phyloP scores from a whole-genome alignment of 2,888 invertebrate species.

The Thereva nobilitata region DNA sequence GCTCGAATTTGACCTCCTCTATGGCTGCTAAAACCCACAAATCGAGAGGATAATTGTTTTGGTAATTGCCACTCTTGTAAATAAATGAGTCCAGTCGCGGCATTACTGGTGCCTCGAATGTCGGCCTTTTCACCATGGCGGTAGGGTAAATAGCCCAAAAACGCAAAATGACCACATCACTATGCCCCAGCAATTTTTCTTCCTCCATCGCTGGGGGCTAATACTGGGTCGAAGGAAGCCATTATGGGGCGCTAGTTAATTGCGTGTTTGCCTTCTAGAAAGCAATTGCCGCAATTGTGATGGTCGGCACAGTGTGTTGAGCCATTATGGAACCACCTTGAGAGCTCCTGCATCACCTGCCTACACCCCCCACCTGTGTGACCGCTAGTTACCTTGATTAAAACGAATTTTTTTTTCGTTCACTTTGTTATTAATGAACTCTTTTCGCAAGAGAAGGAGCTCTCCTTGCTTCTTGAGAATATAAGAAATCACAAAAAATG shows the following conservation, averaged over 20 bases:
- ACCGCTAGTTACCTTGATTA: constrained; percentile 25
- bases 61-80: constrained; percentile 22
- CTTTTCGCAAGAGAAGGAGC: too few relatives aligned
- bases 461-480: background rate
- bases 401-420: constrained; percentile 11
- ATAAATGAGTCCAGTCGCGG: constrained; percentile 13
- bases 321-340: background rate
- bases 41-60: constrained; percentile 28
- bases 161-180: background rate
- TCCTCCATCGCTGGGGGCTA: background rate
- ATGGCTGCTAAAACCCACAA: background rate
- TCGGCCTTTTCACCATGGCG: background rate
- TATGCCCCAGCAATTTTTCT: too few relatives aligned
- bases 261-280: constrained; percentile 30
- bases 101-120: too few relatives aligned
- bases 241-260: constrained; percentile 19
- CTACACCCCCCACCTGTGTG: too few relatives aligned
- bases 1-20: background rate
- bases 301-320: too few relatives aligned
- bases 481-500: background rate
- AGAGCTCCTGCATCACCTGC: background rate
- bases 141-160: background rate
- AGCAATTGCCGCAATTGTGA: constrained; percentile 16
- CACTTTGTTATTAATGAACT: constrained; percentile 5
- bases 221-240: background rate